Conservation (phyloP, 1,140 invertebrate species). For the Leptinotarsa defecta region DNA sequence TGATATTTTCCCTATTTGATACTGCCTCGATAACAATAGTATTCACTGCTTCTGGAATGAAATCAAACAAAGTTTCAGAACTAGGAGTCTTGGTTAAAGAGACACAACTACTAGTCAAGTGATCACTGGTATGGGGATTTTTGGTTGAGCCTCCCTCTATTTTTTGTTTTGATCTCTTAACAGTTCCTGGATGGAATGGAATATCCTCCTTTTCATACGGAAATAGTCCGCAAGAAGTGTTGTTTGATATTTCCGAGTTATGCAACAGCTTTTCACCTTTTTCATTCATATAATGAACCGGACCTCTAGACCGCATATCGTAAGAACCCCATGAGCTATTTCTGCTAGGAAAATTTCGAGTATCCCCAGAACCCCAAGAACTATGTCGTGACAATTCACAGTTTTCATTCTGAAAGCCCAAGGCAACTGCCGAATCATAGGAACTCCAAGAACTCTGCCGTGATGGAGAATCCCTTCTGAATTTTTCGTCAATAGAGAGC, state of each 20-base stretch:
- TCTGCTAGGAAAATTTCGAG: constrained; percentile 66
- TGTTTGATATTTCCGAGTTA: constrained; percentile 37
- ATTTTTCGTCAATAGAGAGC: constrained; percentile 28
- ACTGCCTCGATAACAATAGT: constrained; percentile 29
- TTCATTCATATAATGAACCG: constrained; percentile 50
- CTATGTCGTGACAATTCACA: constrained; percentile 74
- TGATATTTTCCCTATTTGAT: constrained; percentile 20
- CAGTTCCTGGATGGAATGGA: constrained; percentile 68
- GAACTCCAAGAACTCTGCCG: constrained; percentile 81
- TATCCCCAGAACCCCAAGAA: constrained; percentile 80
- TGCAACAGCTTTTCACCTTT: constrained; percentile 47
- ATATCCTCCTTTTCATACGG: constrained; percentile 67
- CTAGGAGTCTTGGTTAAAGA: constrained; percentile 34
- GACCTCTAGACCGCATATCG: constrained; percentile 62
- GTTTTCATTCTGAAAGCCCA: constrained; percentile 61
- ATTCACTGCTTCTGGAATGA: constrained; percentile 35
- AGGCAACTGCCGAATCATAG: constrained; percentile 74
- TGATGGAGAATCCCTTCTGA: constrained; percentile 59
- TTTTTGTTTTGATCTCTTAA: constrained; percentile 72
- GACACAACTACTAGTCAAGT: constrained; percentile 50
- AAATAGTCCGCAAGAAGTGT: constrained; percentile 54
- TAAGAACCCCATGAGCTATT: constrained; percentile 79
- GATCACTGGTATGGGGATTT: constrained; percentile 32
- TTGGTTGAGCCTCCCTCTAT: constrained; percentile 62
- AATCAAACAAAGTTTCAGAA: constrained; percentile 34